Base-by-base conservation (phyloP, 2,797 vertebrate species). In the Tangara arthus region DNA sequence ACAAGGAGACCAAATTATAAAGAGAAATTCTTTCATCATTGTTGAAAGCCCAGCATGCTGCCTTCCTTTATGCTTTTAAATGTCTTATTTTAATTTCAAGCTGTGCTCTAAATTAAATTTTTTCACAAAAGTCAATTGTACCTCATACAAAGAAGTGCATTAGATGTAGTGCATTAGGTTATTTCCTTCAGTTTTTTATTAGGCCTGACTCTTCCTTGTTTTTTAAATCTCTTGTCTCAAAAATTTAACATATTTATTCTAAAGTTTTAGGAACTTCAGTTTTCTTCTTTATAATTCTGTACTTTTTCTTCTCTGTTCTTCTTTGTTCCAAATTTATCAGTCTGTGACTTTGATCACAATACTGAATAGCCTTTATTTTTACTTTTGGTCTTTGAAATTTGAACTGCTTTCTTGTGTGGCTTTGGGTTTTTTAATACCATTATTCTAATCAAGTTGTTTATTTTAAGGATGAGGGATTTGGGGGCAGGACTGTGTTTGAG, bases 31-130 rank as follows among this genome's bases (percentile, higher is more conserved):
- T 63, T 89, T 70, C 27, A 35, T 76, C 41, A 12, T 32, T 79
- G 8, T 56, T 77, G 76, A 84, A 78, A 84, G 35, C 70, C 15
- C 57, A 89, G 78, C 39, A 16, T 68, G 81, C 35, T 91, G n/a
- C 27, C 32, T 70, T 63, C 35, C 9, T 86, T 66, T 92, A 73
- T 94, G 21, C 47, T 80, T 96, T 94, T 86, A 87, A 82, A 59
- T 87, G 19, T 65, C 47, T 65, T 92, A 44, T 53, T 90, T 90
- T 89, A 53, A 72, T 90, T 95, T 89, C 61, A 77, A 78, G 65
- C 77, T 86, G 68, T 73, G 68, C 23, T 94, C 26, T 85, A 86
- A 86, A 77, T 50, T 61, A 46, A 35, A 2, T 81, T 91, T 89
- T 90, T 82, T 59, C 50, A 52, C 18, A 34, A 56, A 86, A 82